Evolutionary conservation across 1,140 invertebrate species (phyloP).

Genomic region (Pachyrhynchus sulphureomaculatus): DNA sequence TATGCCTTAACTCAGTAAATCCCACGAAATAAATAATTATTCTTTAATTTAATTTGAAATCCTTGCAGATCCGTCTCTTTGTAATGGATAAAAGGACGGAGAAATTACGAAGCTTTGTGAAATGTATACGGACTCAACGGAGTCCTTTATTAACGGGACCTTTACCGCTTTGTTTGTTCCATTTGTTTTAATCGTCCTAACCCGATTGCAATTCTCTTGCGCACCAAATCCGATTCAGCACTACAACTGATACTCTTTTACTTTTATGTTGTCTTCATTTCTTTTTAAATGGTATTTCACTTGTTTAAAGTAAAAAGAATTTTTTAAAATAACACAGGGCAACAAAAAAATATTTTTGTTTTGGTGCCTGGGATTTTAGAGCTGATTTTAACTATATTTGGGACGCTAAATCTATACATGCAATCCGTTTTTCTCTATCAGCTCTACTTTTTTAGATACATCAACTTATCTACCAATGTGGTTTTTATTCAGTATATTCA

Average conservation of each 20-base stretch:
- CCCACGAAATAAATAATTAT: constrained; percentile 12
- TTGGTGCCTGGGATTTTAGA: too few relatives aligned
- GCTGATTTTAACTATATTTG: too few relatives aligned
- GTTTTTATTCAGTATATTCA: too few relatives aligned
- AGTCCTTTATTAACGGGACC: constrained; percentile 23
- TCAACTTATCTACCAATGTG: too few relatives aligned
- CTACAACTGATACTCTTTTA: constrained; percentile 1
- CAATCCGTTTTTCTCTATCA: too few relatives aligned
- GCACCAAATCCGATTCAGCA: constrained; percentile 22
- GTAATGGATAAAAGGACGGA: constrained; percentile 10
- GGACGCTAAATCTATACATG: too few relatives aligned
- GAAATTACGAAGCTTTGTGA: constrained; percentile 17
- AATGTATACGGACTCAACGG: constrained; percentile 10
- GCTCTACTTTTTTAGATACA: too few relatives aligned
- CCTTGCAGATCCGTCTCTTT: constrained; percentile 8
- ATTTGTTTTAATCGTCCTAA: constrained; percentile 23
- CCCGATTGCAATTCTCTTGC: constrained; percentile 18
- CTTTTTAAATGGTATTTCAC: too few relatives aligned
- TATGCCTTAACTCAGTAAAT: neutral
- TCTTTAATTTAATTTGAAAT: constrained; percentile 14
- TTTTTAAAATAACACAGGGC: too few relatives aligned
- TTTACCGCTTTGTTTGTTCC: constrained; percentile 28
- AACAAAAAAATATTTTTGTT: too few relatives aligned
- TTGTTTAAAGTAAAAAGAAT: too few relatives aligned
- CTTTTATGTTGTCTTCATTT: too few relatives aligned